Percentiles rank a stretch among this genome's conserved stretches.
These are phyloP conservation scores for Drosophila repletoides DNA, from an alignment of 1,140 invertebrate species.

Conservation along the genomic window DNA sequence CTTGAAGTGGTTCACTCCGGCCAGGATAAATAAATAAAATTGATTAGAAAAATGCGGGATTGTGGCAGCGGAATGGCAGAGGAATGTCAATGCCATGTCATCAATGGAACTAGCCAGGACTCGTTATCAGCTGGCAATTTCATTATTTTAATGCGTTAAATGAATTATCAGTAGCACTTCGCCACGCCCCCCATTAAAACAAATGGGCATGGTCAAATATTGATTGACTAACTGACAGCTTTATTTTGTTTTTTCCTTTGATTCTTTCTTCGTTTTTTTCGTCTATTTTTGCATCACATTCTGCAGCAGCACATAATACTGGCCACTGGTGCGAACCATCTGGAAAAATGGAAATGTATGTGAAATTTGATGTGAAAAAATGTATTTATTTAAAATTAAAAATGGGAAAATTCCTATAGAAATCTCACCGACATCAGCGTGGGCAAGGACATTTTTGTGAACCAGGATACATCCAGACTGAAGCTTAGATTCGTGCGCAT, in stretches of 20 bases:
- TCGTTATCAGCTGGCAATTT: slow-evolving; percentile 70
- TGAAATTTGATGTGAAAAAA: neutral
- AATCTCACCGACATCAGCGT: slow-evolving; percentile 72
- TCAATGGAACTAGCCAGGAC: slow-evolving; percentile 22
- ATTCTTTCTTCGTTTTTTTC: no score
- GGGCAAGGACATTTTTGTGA: slow-evolving; percentile 69
- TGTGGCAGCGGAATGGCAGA: slow-evolving; percentile 21
- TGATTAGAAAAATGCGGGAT: slow-evolving; percentile 54
- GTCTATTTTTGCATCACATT: slow-evolving; percentile 65
- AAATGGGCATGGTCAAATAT: slow-evolving; percentile 38
- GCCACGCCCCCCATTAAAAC: slow-evolving; percentile 45
- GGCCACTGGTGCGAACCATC: slow-evolving; percentile 72
- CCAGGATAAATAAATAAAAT: slow-evolving; percentile 64
- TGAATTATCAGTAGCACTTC: slow-evolving; percentile 41
- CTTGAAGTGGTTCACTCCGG: neutral
- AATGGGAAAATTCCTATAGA: no score
- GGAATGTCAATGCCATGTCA: slow-evolving; percentile 8
- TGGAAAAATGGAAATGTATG: slow-evolving; percentile 53
- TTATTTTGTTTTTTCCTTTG: slow-evolving; percentile 32
- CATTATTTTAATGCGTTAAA: slow-evolving; percentile 71
- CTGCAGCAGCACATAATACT: slow-evolving; percentile 69
- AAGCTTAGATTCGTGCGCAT: slow-evolving; percentile 63
- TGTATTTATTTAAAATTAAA: slow-evolving; percentile 1
- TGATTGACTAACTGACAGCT: neutral
- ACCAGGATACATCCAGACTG: slow-evolving; percentile 71